Conservation (phyloP, 2,888 invertebrate genomes). For the Conomelus anceps region DNA sequence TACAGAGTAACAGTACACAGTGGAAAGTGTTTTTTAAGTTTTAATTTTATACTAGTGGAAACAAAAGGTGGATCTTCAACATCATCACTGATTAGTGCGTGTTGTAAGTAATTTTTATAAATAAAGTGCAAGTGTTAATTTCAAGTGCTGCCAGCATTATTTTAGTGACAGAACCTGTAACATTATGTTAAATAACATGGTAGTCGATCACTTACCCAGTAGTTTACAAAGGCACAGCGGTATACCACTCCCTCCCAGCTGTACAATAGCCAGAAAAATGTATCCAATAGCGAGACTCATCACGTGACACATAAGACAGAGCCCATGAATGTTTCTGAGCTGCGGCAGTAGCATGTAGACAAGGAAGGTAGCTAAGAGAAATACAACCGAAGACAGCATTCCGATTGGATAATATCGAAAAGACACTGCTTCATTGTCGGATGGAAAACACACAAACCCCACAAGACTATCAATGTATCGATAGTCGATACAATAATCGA, state of each 20-base stretch:
- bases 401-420: slow-evolving; percentile 37
- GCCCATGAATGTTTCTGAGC: slow-evolving; percentile 45
- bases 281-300: slow-evolving; percentile 35
- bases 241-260: slow-evolving; percentile 29
- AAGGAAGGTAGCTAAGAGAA: slow-evolving; percentile 47
- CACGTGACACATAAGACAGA: slow-evolving; percentile 38
- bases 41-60: no score
- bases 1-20: no score
- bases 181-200: no score
- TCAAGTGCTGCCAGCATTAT: no score
- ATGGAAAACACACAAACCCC: slow-evolving; percentile 27
- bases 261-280: slow-evolving; percentile 34
- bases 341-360: slow-evolving; percentile 49
- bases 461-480: neutral
- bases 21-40: no score
- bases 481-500: slow-evolving; percentile 19
- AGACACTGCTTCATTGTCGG: slow-evolving; percentile 13
- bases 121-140: no score
- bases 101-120: no score
- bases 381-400: slow-evolving; percentile 49
- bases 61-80: no score
- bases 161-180: no score
- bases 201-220: slow-evolving; percentile 21
- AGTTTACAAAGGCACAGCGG: slow-evolving; percentile 21
- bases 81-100: no score